Evolutionary conservation across 1,140 invertebrate genomes (phyloP), one percentile per base, ranked within the genome.

Genomic region (Drosophila hydei): DNA sequence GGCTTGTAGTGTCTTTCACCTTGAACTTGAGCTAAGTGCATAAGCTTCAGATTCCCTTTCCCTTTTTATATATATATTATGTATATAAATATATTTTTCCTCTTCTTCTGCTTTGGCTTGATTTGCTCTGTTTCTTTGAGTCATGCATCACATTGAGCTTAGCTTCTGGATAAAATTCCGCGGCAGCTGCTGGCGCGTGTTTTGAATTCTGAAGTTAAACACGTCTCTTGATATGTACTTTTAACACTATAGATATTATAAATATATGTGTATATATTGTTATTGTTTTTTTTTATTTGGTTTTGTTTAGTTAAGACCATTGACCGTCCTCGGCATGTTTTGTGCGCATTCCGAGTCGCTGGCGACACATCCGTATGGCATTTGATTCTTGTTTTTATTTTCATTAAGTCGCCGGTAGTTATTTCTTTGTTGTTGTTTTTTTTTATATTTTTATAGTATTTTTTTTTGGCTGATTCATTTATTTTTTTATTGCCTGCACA

Each of bases 21-120:
- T 83, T 83, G 79, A 83, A 83, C 79, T 83, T 83, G 80, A 38
- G 50, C 43, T 25, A 36, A 84, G 77, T 83, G 75, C 62, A 72
- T 36, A 42, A 33, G 42, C 38, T 27, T 27, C 19, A 11, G 21
- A 55, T 54, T 62, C 59, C 72, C 75, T 75, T 83, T 83, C 78
- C 75, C 79, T 81, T 81, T 79, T 69, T 18, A 16, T 6, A 21
- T 11, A 19, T 19, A 45, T 40, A 16, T 7, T 1, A n/a, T 21
- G 7, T n/a, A 23, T 47, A 23, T 12, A 47, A 4, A 23, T 47
- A 23, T 12, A 47, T 4, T 14, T 7, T 21, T 5, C 1, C 11
- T 16, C 14, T 11, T 50, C 12, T 50, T 8, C 23, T 30, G 18
- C 11, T 25, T 23, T 47, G 12, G 6, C 3, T 12, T 47, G 12